Base-by-base conservation (phyloP, 2,888 invertebrate species). In the Leptura quadrifasciata region DNA sequence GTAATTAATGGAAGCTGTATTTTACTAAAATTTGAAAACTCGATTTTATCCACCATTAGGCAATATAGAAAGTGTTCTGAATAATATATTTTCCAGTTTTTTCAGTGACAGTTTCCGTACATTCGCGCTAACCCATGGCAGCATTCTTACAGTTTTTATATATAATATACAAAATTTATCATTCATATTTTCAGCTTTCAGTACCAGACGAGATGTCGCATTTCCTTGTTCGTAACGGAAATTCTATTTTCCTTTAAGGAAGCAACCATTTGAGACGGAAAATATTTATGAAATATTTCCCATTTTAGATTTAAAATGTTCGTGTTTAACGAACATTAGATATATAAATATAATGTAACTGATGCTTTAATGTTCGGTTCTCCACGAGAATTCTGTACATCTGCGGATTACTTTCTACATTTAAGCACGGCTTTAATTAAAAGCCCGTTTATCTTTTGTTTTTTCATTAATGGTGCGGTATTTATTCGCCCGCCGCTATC, bases 361-460 rank as follows among this genome's bases (percentile, higher is more conserved):
- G 39, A 12, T 39, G 39, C 12, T 39, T 39, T 39, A 21, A 24
- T 58, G 24, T 58, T 58, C n/a, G 12, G 12, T 10, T 57, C 18
- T 57, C 35, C 12, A 12, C 12, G 10, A 15, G 12, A 2, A 39
- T 39, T 39, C 39, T 39, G 39, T 15, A 39, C 39, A 39, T 3
- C 39, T 39, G 39, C 39, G n/a, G n/a, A n/a, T 12, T 12, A 39
- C 12, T n/a, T n/a, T 47, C 17, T 58, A 6, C 15, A 58, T 24
- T 57, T 3, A 24, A 58, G 27, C 27, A 24, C 58, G n/a, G 8
- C 6, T 58, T 21, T 58, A 58, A 58, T 58, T 58, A 27, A 58
- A 47, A 15, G n/a, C n/a, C 47, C 15, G 47, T n/a, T n/a, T 47
- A 1, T n/a, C 4, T 47, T 47, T 47, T 47, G 2, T 47, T 39